Base-by-base conservation (phyloP, 2,888 invertebrate species). In the Nomada lathburiana region DNA sequence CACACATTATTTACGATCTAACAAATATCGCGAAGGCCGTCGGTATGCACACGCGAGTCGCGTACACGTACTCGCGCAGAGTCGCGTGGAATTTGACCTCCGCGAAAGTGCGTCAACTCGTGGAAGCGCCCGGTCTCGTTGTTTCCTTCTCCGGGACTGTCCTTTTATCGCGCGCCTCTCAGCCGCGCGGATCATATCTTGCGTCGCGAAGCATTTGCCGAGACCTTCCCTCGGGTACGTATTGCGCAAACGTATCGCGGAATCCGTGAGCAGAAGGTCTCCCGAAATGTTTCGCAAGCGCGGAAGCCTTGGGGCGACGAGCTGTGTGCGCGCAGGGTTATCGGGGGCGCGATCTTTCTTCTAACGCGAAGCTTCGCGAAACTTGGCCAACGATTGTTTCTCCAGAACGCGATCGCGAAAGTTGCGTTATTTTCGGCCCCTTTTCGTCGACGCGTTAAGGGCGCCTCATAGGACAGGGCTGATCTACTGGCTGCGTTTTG, bases 71-170 rank as follows among this genome's bases (percentile, higher is more conserved):
- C 74, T 62, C 63, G 74, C 76, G 76, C 64, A 60, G 62, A 63
- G 62, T 68, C 62, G 68, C 88, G 74, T 81, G 87, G 89, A 89
- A 88, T 90, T 89, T 90, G 89, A 89, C 89, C 89, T 90, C 88
- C 84, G 88, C 84, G 85, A 88, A 88, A 88, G 88, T 78, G 82
- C 88, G 88, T 86, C 86, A 88, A 88, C 80, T 85, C 67, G 77
- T 73, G 83, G 81, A 86, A 80, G 76, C 74, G 68, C 57, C 71
- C 59, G 76, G 59, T 64, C 69, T 86, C 77, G 80, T 88, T 88
- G 85, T 88, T 88, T 79, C 86, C 82, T 82, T 72, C 69, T 79
- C 80, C 68, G 64, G 57, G 67, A 9, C 68, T 74, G 76, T 83
- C 78, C 70, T 84, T 80, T 65, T 75, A 68, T 73, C 75, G 68